These are phyloP conservation scores for Carabus problematicus DNA, from an alignment of 2,888 invertebrate species.

Conservation along the genomic window DNA sequence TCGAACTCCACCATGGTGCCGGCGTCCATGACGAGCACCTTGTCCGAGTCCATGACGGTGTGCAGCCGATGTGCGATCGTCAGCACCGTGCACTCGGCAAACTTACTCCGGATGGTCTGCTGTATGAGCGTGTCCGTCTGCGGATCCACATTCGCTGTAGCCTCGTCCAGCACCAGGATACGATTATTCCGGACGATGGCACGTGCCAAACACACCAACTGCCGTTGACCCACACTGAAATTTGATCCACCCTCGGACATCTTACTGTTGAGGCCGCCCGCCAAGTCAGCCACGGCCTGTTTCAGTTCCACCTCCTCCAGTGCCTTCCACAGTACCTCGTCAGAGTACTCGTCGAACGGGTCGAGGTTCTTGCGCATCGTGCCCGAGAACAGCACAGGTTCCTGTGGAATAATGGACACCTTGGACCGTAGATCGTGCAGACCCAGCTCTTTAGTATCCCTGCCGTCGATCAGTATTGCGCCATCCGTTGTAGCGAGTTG, in stretches of 20 bases:
- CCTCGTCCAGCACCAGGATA: constrained; percentile 66
- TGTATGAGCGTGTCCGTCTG: constrained; percentile 81
- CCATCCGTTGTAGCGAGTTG: constrained; percentile 78
- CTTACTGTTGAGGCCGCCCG: constrained; percentile 70
- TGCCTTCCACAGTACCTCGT: constrained; percentile 78
- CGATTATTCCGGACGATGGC: constrained; percentile 63
- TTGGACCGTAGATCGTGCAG: constrained; percentile 74
- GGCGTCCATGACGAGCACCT: constrained; percentile 80
- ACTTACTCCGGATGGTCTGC: constrained; percentile 75
- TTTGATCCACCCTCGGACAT: constrained; percentile 73
- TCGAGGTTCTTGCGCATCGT: constrained; percentile 84
- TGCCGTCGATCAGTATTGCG: constrained; percentile 75
- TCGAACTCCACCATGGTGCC: constrained; percentile 79
- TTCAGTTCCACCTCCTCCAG: constrained; percentile 80
- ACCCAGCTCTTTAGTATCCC: constrained; percentile 70
- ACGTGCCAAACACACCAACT: constrained; percentile 74
- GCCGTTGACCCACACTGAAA: constrained; percentile 64
- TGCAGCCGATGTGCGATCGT: constrained; percentile 85
- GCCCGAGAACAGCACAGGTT: constrained; percentile 81
- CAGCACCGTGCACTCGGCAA: constrained; percentile 79
- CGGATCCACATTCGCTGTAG: constrained; percentile 83
- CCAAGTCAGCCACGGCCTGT: constrained; percentile 66
- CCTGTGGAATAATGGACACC: constrained; percentile 81
- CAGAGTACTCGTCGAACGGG: constrained; percentile 79
- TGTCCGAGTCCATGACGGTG: constrained; percentile 86